These are phyloP conservation scores for Phenganax stokvisi DNA, from an alignment of 92 coral and sea anemone species.

Conservation along the genomic window DNA sequence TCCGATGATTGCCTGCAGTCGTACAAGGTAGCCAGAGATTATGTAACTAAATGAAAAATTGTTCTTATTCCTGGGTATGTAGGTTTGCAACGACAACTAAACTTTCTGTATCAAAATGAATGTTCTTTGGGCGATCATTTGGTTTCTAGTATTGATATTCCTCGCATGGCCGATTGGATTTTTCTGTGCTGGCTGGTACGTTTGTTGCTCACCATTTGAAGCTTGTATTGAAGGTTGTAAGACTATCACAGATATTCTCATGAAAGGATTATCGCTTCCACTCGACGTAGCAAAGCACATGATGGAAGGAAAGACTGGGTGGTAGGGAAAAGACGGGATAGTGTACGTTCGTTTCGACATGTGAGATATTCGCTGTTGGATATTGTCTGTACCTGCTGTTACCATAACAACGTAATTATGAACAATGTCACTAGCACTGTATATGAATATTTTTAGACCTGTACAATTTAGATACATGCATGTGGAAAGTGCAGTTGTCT, in stretches of 20 bases:
- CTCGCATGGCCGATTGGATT: conserved; percentile 96
- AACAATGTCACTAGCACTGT: background rate
- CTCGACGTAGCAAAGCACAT: conserved; percentile 92
- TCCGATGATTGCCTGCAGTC: no score
- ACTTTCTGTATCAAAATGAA: conserved; percentile 54
- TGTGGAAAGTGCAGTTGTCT: no score
- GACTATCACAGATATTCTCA: conserved; percentile 69
- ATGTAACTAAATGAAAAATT: no score
- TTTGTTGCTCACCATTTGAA: conserved; percentile 92
- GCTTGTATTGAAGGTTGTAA: conserved; percentile 89
- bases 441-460: background rate
- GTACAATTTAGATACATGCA: no score
- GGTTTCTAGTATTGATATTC: conserved; percentile 86
- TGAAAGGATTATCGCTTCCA: conserved; percentile 90
- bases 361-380: background rate
- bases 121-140: conserved; percentile 92
- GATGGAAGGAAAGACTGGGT: conserved; percentile 85
- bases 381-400: conserved; percentile 14
- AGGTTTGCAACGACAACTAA: background rate
- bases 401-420: conserved; percentile 33
- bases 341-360: background rate
- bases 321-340: conserved; percentile 47
- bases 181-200: conserved; percentile 98
- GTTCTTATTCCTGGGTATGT: background rate
- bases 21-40: no score